Evolutionary conservation across 30 jellyfish, hydroid and myxozoan genomes (phyloP), one percentile per base, ranked within the genome.

Genomic region (Aurelia aurita): DNA sequence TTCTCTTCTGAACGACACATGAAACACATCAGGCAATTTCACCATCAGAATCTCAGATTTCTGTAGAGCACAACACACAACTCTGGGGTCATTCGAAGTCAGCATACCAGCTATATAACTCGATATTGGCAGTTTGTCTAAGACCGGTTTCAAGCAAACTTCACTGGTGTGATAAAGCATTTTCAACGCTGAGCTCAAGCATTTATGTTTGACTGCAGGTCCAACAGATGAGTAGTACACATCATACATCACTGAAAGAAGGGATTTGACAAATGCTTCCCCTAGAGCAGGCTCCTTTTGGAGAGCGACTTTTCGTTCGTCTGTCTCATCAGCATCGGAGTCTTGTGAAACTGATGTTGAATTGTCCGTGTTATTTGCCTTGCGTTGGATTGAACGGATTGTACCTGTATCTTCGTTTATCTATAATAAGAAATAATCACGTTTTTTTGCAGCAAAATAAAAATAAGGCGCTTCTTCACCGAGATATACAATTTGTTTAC

Each of bases 321-420:
- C 98, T 54, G 19, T 64, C 27, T 70, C 78, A 26, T 80, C 80
- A 20, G 14, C 73, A 32, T 80, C 89, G 12, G 58, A 39, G 51
- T 84, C 83, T 49, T 67, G 58, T 21, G 94, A 68, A 15, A 69
- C 76, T 8, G 84, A 28, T 0, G 90, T 49, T 18, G 93, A 71
- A 29, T 54, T 70, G 63, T 87, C 96, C 18, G 82, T 85, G 5
- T 80, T 72, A 31, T 67, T 87, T n/a, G 96, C 61, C 70, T 93
- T 93, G 19, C 98, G 90, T 69, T 93, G 98, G 22, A 93, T 93
- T 51, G 97, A 88, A 27, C 98, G 85, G 32, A 82, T 88, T 27
- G 98, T 93, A 15, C 98, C 98, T 4, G 98, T 93, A 84, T 93
- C 98, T 72, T 93, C 98, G 60, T 93, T 93, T 74, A 93, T 93